Conservation (phyloP, 1,140 invertebrate genomes). For the Alviniconcha marisindica region DNA sequence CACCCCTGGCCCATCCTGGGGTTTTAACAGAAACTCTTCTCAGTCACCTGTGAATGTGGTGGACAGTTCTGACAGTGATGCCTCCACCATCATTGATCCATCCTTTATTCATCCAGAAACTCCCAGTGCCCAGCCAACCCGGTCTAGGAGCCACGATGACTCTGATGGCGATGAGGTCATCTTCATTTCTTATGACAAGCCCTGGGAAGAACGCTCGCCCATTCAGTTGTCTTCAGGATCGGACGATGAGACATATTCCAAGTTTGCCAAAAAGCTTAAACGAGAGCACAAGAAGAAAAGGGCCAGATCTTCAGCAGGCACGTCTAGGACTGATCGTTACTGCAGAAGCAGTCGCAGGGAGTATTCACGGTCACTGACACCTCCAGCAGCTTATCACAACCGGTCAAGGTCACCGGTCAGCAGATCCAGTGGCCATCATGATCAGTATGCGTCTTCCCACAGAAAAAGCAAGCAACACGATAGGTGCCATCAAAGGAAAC, state of each 20-base stretch:
- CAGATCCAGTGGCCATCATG: not conserved
- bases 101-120: not conserved
- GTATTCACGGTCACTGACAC: constrained; percentile 15
- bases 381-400: not conserved
- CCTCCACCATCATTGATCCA: constrained; percentile 34
- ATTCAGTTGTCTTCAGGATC: constrained; percentile 76
- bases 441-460: constrained; percentile 14
- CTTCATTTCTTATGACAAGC: constrained; percentile 78
- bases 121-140: not conserved
- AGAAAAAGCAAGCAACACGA: constrained; percentile 21
- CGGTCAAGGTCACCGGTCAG: constrained; percentile 23
- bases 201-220: constrained; percentile 78
- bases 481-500: constrained; percentile 14
- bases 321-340: not conserved
- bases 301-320: not conserved
- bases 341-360: constrained; percentile 12
- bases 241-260: constrained; percentile 60
- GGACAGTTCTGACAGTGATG: constrained; percentile 46
- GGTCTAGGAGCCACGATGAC: not conserved
- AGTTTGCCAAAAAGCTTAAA: constrained; percentile 41
- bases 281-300: constrained; percentile 42
- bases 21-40: constrained; percentile 29
- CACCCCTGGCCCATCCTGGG: constrained; percentile 65
- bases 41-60: constrained; percentile 19
- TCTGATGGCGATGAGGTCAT: constrained; percentile 60